phyloP scores from a whole-genome alignment of 1,140 invertebrate genomes.

The Ceratina australensis region DNA sequence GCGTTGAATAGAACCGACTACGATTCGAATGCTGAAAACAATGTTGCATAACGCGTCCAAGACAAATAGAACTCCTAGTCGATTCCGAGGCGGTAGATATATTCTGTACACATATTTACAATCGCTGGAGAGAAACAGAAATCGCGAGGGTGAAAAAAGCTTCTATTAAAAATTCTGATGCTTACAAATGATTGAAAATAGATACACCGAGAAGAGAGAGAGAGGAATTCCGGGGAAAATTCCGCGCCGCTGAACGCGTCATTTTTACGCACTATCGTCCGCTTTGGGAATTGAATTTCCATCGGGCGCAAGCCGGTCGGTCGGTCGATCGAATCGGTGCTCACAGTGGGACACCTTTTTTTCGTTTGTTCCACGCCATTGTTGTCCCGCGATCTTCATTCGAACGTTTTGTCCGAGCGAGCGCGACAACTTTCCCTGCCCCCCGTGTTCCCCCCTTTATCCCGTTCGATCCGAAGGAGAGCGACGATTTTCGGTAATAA shows the following conservation, averaged over 20 bases:
- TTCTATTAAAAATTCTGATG: no score
- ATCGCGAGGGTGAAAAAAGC: no score
- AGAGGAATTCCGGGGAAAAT: neutral
- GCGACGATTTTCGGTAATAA: neutral
- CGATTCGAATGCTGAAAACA: slow-evolving; percentile 13
- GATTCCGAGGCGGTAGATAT: slow-evolving; percentile 1
- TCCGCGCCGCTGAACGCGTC: slow-evolving; percentile 7
- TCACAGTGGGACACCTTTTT: neutral
- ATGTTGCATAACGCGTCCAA: slow-evolving; percentile 28
- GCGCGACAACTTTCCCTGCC: neutral
- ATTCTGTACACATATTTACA: neutral
- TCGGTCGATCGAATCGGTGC: neutral
- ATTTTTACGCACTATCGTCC: neutral
- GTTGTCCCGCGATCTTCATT: slow-evolving; percentile 3
- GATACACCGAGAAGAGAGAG: neutral
- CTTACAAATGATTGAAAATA: neutral
- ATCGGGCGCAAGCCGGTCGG: neutral
- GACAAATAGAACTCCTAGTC: slow-evolving; percentile 2
- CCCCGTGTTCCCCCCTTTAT: neutral
- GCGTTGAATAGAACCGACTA: slow-evolving; percentile 10
- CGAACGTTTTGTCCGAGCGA: neutral
- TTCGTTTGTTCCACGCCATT: neutral
- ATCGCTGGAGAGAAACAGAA: no score
- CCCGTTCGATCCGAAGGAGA: no score
- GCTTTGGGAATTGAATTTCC: slow-evolving; percentile 16